phyloP scores from a whole-genome alignment of 2,888 invertebrate species.

The Idaea dimidiata region DNA sequence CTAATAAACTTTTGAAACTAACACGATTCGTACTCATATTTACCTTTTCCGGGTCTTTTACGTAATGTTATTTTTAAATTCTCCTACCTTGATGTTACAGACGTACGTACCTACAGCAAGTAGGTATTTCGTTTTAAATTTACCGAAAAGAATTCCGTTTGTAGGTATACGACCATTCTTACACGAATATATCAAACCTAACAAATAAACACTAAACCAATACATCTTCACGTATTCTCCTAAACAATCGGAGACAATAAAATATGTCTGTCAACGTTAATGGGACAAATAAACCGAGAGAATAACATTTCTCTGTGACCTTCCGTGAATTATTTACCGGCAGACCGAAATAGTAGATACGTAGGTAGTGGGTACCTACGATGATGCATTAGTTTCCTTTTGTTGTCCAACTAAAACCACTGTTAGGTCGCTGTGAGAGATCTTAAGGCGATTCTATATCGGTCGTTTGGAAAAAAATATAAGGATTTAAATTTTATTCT shows the following conservation, averaged over 20 bases:
- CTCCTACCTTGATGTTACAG: too few relatives aligned
- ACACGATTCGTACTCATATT: too few relatives aligned
- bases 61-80: too few relatives aligned
- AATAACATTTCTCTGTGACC: not conserved
- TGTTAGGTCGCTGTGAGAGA: not conserved
- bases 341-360: not conserved
- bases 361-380: not conserved
- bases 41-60: too few relatives aligned
- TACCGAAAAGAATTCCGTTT: too few relatives aligned
- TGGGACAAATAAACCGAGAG: not conserved
- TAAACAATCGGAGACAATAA: not conserved
- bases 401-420: not conserved
- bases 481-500: too few relatives aligned
- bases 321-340: conserved; percentile 3
- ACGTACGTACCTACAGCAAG: too few relatives aligned
- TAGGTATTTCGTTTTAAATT: too few relatives aligned
- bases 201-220: not conserved
- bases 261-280: not conserved
- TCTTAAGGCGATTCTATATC: not conserved
- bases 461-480: not conserved
- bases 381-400: conserved; percentile 1
- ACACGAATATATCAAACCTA: not conserved
- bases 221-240: not conserved
- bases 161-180: too few relatives aligned
- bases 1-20: too few relatives aligned